A percentile compares a stretch with the other conserved stretches of the same genome.
These are phyloP conservation scores for Rhagonycha lutea DNA, from an alignment of 2,888 invertebrate species.

Conservation along the genomic window DNA sequence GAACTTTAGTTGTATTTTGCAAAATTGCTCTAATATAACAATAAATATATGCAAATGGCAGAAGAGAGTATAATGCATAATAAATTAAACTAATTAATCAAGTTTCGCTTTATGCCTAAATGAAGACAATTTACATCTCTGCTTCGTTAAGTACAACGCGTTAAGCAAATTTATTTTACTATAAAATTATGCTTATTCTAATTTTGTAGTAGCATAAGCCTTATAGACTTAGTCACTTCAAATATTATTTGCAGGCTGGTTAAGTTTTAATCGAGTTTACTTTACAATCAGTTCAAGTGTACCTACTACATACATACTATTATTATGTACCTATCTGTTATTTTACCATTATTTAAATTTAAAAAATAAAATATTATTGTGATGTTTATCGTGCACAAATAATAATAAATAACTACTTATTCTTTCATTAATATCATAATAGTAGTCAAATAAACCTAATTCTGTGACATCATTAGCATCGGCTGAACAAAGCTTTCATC, in stretches of 20 bases:
- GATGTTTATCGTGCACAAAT: too few species aligned
- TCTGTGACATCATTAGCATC: too few species aligned
- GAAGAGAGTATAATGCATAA: neutral
- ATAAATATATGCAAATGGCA: neutral
- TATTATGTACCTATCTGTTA: neutral
- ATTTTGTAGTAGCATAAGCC: neutral
- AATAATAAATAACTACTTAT: too few species aligned
- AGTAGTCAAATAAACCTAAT: too few species aligned
- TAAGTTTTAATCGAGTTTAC: neutral
- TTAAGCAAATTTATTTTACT: neutral
- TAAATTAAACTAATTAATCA: slow-evolving; percentile 3
- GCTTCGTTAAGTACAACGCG: neutral
- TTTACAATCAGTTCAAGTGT: neutral
- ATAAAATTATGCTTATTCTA: neutral
- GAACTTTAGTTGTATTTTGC: neutral
- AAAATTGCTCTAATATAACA: neutral
- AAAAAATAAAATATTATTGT: too few species aligned
- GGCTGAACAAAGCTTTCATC: too few species aligned
- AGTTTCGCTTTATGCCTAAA: slow-evolving; percentile 1
- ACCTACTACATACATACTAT: too few species aligned
- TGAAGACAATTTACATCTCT: slow-evolving; percentile 2
- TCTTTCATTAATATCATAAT: too few species aligned
- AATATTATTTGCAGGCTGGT: neutral
- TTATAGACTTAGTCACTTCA: neutral
- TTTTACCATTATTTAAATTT: neutral